A percentile compares a stretch with the other conserved stretches of the same genome.
phyloP scores from a whole-genome alignment of 1,140 invertebrate genomes.

The Saxidomus purpurata region DNA sequence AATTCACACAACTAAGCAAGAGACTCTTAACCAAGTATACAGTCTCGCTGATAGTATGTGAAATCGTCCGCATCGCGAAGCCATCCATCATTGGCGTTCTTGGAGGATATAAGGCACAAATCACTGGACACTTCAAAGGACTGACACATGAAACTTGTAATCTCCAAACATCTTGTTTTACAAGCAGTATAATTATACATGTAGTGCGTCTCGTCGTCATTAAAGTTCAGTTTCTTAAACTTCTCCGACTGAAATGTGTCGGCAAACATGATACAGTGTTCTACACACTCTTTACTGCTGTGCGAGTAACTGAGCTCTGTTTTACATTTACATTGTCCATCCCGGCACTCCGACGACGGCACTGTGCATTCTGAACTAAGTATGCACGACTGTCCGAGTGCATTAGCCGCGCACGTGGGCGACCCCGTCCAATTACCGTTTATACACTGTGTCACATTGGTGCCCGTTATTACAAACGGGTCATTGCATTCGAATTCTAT shows the following conservation, averaged over 20 bases:
- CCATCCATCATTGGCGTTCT: background rate
- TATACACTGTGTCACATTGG: conserved; percentile 19
- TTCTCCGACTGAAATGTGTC: conserved; percentile 32
- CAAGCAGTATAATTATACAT: background rate
- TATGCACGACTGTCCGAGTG: background rate
- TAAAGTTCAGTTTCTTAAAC: conserved; percentile 7
- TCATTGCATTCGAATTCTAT: conserved; percentile 11
- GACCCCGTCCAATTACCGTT: conserved; percentile 16
- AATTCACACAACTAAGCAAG: no score
- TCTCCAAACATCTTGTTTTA: background rate
- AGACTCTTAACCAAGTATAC: no score
- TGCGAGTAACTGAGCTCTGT: background rate
- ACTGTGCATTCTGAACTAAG: background rate
- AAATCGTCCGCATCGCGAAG: background rate
- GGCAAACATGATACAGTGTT: background rate
- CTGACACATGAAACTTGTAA: background rate
- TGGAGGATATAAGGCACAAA: background rate
- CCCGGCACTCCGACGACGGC: background rate
- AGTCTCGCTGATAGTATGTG: conserved; percentile 52
- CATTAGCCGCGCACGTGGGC: background rate
- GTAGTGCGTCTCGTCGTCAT: background rate
- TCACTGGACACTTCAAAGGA: conserved; percentile 24
- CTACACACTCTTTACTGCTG: background rate
- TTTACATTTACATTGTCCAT: background rate
- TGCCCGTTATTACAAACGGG: background rate